Evolutionary conservation across 2,113 vertebrate genomes (phyloP).

Genomic region (Microtus ochrogaster): DNA sequence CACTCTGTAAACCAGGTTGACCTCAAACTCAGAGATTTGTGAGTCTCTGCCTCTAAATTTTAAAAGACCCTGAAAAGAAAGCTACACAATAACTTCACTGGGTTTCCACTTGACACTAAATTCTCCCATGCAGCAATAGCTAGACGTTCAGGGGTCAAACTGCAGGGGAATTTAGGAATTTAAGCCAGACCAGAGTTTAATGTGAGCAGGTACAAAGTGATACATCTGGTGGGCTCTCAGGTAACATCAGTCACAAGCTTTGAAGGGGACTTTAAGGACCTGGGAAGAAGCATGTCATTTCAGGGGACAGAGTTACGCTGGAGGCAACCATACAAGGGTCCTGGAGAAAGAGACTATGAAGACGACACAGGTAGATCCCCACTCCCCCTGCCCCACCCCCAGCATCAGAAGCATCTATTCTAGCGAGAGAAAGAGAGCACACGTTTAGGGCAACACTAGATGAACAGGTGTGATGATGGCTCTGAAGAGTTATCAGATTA

Average conservation of each 20-base stretch:
- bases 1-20: not conserved
- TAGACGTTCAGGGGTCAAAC: not conserved
- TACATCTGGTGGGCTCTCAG: not conserved
- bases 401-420: slow-evolving; percentile 10
- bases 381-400: not conserved
- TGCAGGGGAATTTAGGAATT: not conserved
- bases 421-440: not conserved
- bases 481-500: not conserved
- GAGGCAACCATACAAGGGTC: not conserved
- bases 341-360: slow-evolving; percentile 18
- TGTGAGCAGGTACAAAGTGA: not conserved
- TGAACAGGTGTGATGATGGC: not conserved
- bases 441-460: not conserved
- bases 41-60: not conserved
- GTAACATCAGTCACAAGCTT: not conserved
- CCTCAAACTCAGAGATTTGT: not conserved
- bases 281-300: not conserved
- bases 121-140: slow-evolving; percentile 4
- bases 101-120: slow-evolving; percentile 27
- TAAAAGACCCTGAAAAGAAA: slow-evolving; percentile 3
- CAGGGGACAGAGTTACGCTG: not conserved
- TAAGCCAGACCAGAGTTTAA: not conserved
- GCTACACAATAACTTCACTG: not conserved
- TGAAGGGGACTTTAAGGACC: not conserved
- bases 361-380: not conserved